Percentiles rank a stretch among this genome's conserved stretches.
Conservation (phyloP, 2,797 vertebrate genomes). For the Syndactyla subalaris region DNA sequence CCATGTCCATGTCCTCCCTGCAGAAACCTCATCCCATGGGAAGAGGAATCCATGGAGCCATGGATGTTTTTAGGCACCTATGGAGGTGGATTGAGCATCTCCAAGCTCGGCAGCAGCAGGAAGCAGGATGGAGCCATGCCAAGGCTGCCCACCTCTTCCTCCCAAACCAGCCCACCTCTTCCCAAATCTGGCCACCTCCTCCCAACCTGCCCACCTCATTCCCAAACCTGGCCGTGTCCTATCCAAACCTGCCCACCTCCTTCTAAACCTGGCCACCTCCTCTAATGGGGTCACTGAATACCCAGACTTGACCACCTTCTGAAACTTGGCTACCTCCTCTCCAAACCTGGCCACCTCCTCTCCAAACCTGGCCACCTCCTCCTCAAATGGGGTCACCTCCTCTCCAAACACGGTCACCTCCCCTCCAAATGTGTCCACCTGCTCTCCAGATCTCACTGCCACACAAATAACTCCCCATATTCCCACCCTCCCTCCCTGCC, state of each 20-base stretch:
- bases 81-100: not conserved
- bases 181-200: not conserved
- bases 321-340: not conserved
- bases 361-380: not conserved
- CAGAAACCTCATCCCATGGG: not conserved
- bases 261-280: not conserved
- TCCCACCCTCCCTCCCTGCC: not conserved
- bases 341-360: not conserved
- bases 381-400: too few relatives aligned
- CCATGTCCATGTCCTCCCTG: not conserved
- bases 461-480: fast-evolving
- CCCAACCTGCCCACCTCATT: not conserved
- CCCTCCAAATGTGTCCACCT: not conserved
- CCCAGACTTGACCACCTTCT: not conserved
- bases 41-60: not conserved
- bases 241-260: not conserved
- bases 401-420: too few relatives aligned
- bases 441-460: not conserved
- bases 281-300: not conserved
- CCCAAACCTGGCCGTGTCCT: not conserved
- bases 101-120: not conserved
- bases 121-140: not conserved
- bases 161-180: not conserved
- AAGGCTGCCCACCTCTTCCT: not conserved
- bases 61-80: not conserved